Evolutionary conservation across 1,140 invertebrate species (phyloP), one percentile per base, ranked within the genome.

Genomic region (Araneus ventricosus): DNA sequence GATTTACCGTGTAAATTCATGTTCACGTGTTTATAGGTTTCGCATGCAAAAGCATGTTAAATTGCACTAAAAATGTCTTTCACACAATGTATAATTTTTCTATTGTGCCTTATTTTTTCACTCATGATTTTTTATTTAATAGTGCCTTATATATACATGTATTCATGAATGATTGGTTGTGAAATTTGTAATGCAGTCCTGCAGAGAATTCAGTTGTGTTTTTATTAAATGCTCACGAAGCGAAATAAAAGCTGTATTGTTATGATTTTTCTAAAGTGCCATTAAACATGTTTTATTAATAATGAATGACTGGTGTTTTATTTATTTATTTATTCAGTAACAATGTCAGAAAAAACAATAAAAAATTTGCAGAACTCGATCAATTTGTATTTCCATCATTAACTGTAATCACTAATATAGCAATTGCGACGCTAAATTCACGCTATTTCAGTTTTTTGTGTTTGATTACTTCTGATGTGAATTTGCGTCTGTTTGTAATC

Each of bases 81-180:
- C 90, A 91, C 88, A 61, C 34, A n/a, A 41, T 91, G 59, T 85
- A 91, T 91, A 91, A 91, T 91, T 91, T 91, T 24, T 52, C 59
- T 79, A 91, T 85, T 91, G 90, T 91, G 90, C 90, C 90, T 91
- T 91, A 91, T 91, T 91, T 91, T 91, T 90, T 20, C 80, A 91
- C 45, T 91, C 59, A 45, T 85, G 52, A 30, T 91, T 4, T 91
- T 91, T 91, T 85, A 91, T 91, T 75, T 91, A 91, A 91, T 91
- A 85, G 90, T 91, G 90, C 80, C 90, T 91, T 91, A 91, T 85
- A 84, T 91, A 90, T 90, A 61, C 45, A 91, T 90, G 59, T 57
- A 57, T 91, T 59, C 90, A 67, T 85, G 57, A 91, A 37, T 85
- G 79, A 80, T 61, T 91, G 90, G 90, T 91, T 91, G 90, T 91